Evolutionary conservation across 2,113 vertebrate genomes (phyloP).

Genomic region (Burhinus oedicnemus): DNA sequence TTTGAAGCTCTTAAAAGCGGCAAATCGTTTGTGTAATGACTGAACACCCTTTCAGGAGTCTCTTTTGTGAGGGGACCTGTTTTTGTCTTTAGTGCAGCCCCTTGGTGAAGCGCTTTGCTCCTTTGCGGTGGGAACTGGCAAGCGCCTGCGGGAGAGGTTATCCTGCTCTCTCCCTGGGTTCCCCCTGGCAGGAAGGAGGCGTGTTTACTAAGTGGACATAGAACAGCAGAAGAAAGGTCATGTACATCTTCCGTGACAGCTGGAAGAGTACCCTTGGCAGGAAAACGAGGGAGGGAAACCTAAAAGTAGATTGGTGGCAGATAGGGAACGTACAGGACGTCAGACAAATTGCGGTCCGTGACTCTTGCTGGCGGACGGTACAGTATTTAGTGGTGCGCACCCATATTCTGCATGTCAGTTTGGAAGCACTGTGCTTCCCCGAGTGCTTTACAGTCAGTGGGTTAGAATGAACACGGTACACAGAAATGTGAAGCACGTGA

Average conservation of each 20-base stretch:
- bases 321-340: rapidly evolving
- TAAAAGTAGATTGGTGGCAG: background rate
- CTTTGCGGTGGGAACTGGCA: constrained; percentile 12
- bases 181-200: constrained; percentile 18
- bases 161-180: background rate
- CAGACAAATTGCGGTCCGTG: rapidly evolving
- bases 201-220: background rate
- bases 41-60: background rate
- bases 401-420: background rate
- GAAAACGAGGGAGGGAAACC: background rate
- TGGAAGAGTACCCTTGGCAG: background rate
- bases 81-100: background rate
- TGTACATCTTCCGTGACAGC: background rate
- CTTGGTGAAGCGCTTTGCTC: background rate
- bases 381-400: rapidly evolving
- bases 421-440: background rate
- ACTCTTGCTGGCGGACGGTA: rapidly evolving
- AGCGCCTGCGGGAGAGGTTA: background rate
- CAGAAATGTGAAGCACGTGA: background rate
- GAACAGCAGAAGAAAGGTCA: background rate
- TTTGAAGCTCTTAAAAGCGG: background rate
- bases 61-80: background rate
- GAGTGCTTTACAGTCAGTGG: rapidly evolving
- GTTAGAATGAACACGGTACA: background rate
- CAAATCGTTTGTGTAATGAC: background rate